phyloP scores from a whole-genome alignment of 1,140 invertebrate species.

The Venustaconcha ellipsiformis region DNA sequence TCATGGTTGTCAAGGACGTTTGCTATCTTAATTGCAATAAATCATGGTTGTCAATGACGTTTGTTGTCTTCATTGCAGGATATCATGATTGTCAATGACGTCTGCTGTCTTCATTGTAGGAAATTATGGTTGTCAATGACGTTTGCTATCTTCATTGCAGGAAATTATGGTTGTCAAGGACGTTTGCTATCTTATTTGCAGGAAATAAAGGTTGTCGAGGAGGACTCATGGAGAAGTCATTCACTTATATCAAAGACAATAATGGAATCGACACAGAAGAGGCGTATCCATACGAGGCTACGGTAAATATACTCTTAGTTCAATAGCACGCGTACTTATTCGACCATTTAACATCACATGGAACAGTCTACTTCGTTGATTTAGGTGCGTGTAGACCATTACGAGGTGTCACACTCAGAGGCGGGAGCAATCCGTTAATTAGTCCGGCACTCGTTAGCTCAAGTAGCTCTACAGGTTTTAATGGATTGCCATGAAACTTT shows the following conservation, averaged over 20 bases:
- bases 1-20: background rate
- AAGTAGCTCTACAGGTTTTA: too few species aligned
- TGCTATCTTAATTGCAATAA: background rate
- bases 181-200: background rate
- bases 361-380: too few species aligned
- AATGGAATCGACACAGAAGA: constrained; percentile 7
- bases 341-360: too few species aligned
- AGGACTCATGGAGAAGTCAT: constrained; percentile 8
- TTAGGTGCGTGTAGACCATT: too few species aligned
- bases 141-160: background rate
- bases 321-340: too few species aligned
- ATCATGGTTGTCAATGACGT: constrained; percentile 3
- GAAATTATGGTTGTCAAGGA: constrained; percentile 2
- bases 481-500: too few species aligned
- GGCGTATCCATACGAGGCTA: background rate
- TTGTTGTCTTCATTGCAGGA: background rate
- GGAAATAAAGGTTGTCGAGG: constrained; percentile 4
- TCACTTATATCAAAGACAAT: background rate
- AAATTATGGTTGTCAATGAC: background rate
- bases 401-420: too few species aligned
- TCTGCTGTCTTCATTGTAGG: background rate
- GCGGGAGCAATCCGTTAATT: too few species aligned
- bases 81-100: constrained; percentile 1
- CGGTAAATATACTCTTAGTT: background rate
- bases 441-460: too few species aligned